Conservation (phyloP, 1,140 invertebrate genomes). For the Leptoteleia sp. region DNA sequence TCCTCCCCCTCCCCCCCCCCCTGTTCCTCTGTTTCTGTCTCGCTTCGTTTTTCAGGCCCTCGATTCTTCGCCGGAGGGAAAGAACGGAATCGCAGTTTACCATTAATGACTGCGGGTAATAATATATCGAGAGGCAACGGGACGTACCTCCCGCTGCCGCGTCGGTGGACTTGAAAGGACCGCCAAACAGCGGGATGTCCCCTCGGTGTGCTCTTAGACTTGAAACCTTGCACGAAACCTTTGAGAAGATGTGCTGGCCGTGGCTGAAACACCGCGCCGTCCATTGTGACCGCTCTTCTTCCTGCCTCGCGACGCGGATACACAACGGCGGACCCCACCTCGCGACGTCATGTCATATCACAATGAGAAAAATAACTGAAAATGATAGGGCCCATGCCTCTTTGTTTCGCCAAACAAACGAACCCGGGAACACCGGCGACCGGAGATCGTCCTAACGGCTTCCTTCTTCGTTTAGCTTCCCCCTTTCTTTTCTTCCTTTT, state of each 20-base stretch:
- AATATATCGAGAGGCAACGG: slow-evolving; percentile 74
- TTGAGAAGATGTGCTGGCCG: slow-evolving; percentile 48
- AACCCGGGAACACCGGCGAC: no score
- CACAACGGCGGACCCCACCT: slow-evolving; percentile 43
- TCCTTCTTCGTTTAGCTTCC: no score
- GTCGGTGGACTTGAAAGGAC: slow-evolving; percentile 79
- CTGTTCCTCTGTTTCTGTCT: slow-evolving; percentile 2
- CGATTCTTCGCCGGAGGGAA: slow-evolving; percentile 50
- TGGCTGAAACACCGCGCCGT: slow-evolving; percentile 46
- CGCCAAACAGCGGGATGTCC: slow-evolving; percentile 78
- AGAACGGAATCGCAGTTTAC: slow-evolving; percentile 77
- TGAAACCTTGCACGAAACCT: slow-evolving; percentile 60
- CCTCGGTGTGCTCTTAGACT: slow-evolving; percentile 64
- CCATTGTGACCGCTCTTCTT: slow-evolving; percentile 62
- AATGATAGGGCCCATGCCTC: slow-evolving; percentile 32
- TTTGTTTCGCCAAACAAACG: slow-evolving; percentile 38
- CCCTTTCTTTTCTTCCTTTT: no score
- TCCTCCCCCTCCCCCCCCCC: slow-evolving; percentile 2
- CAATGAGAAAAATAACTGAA: slow-evolving; percentile 40
- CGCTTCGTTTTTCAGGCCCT: background rate
- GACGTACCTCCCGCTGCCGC: slow-evolving; percentile 76
- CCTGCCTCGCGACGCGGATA: slow-evolving; percentile 49
- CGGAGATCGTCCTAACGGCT: slow-evolving; percentile 16
- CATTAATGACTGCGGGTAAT: slow-evolving; percentile 79
- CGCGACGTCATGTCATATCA: slow-evolving; percentile 60